These are phyloP conservation scores for Zaprionus kolodkinae DNA, from an alignment of 1,140 invertebrate species.

Conservation along the genomic window DNA sequence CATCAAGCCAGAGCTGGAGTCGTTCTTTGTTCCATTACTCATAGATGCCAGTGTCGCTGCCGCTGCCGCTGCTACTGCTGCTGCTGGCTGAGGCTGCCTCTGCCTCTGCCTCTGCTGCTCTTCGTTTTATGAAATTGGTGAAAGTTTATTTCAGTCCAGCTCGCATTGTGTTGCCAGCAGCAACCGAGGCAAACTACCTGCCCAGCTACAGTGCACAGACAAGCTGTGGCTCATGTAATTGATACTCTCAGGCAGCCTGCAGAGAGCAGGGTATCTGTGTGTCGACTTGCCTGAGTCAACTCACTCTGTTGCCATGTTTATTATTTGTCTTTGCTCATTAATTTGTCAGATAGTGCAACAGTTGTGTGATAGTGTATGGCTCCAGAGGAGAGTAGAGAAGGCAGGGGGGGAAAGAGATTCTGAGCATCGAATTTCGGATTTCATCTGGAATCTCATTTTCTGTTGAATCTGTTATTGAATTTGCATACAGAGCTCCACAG, in stretches of 20 bases:
- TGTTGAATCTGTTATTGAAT: constrained; percentile 62
- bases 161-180: constrained; percentile 69
- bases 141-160: constrained; percentile 74
- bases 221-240: neutral
- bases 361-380: constrained; percentile 39
- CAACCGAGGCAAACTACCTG: constrained; percentile 48
- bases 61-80: constrained; percentile 14
- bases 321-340: constrained; percentile 42
- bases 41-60: constrained; percentile 10
- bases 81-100: constrained; percentile 8
- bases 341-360: constrained; percentile 44
- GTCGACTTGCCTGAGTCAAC: neutral
- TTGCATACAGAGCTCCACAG: constrained; percentile 59
- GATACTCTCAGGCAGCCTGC: constrained; percentile 8
- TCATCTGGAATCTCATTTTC: constrained; percentile 64
- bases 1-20: neutral
- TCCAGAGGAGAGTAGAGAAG: too few species aligned
- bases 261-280: constrained; percentile 9
- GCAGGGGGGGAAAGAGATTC: constrained; percentile 26
- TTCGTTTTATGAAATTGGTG: constrained; percentile 73
- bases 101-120: constrained; percentile 34
- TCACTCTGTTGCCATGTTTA: constrained; percentile 16
- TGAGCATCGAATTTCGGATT: constrained; percentile 47
- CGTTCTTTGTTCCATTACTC: constrained; percentile 31
- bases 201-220: constrained; percentile 35